These are phyloP conservation scores for Leptinotarsa rubiginosa DNA, from an alignment of 2,888 invertebrate species.

Conservation along the genomic window DNA sequence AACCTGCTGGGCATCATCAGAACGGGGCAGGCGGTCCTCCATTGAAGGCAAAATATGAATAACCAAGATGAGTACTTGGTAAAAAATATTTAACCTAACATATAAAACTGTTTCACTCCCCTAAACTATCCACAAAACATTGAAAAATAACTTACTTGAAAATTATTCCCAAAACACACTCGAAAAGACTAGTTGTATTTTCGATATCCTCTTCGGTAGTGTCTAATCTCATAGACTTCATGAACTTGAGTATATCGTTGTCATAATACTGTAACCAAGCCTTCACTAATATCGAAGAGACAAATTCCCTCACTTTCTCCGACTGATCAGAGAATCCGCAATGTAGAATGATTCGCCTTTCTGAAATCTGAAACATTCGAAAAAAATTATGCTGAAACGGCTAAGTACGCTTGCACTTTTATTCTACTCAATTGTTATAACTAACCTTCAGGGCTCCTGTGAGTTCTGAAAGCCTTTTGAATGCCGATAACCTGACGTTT, in stretches of 20 bases:
- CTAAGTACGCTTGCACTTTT: not conserved
- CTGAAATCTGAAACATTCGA: slow-evolving; percentile 70
- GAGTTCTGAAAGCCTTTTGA: slow-evolving; percentile 55
- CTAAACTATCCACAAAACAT: not conserved
- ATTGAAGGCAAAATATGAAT: no score
- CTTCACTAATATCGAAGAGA: slow-evolving; percentile 72
- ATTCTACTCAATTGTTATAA: slow-evolving; percentile 6
- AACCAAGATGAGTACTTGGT: no score
- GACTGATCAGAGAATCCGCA: slow-evolving; percentile 75
- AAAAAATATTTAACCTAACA: no score
- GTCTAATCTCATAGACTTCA: slow-evolving; percentile 82
- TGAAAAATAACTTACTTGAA: slow-evolving; percentile 67
- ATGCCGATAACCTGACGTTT: slow-evolving; percentile 76
- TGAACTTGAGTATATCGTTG: slow-evolving; percentile 77
- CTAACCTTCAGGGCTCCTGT: slow-evolving; percentile 51
- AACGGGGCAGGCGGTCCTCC: no score
- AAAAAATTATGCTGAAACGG: not conserved
- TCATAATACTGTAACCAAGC: slow-evolving; percentile 82
- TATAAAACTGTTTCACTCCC: no score
- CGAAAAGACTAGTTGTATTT: slow-evolving; percentile 70
- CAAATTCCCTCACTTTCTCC: slow-evolving; percentile 66
- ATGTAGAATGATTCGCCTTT: slow-evolving; percentile 73
- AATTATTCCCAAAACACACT: slow-evolving; percentile 68
- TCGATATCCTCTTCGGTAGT: slow-evolving; percentile 73
- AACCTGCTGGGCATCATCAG: no score